These are phyloP conservation scores for Spatula versicolor DNA, from an alignment of 2,797 vertebrate genomes.

Conservation along the genomic window DNA sequence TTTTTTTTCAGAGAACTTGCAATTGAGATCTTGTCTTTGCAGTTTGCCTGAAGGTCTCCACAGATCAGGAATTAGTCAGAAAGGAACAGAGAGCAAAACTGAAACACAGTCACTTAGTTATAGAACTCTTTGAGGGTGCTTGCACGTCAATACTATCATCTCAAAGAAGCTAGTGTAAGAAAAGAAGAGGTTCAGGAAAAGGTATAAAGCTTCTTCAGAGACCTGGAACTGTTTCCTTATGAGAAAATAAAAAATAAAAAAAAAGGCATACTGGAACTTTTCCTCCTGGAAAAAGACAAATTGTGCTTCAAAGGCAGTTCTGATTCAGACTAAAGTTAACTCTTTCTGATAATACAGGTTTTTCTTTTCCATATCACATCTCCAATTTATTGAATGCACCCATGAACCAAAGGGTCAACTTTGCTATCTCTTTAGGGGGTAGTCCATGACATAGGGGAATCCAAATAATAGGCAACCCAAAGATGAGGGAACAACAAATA, in stretches of 20 bases:
- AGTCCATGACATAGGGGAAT: background rate
- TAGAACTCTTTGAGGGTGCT: background rate
- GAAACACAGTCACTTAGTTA: background rate
- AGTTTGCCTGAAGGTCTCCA: background rate
- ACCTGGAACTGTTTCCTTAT: background rate
- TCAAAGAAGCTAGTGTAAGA: background rate
- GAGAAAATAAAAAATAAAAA: background rate
- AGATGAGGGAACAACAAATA: background rate
- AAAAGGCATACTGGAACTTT: background rate
- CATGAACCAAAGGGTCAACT: background rate
- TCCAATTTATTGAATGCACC: background rate
- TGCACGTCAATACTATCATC: rapidly evolving
- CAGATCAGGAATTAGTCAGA: background rate
- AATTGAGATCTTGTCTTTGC: background rate
- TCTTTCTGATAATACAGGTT: background rate
- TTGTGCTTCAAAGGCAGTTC: background rate
- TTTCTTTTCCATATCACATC: background rate
- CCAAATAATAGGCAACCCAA: background rate
- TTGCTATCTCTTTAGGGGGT: background rate
- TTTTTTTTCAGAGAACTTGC: background rate
- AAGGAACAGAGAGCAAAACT: background rate
- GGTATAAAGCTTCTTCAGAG: background rate
- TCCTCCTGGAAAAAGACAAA: background rate
- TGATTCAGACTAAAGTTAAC: background rate
- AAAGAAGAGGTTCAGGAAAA: background rate